Evolutionary conservation across 2,797 vertebrate species (phyloP), one percentile per base, ranked within the genome.

Genomic region (Alauda arvensis): DNA sequence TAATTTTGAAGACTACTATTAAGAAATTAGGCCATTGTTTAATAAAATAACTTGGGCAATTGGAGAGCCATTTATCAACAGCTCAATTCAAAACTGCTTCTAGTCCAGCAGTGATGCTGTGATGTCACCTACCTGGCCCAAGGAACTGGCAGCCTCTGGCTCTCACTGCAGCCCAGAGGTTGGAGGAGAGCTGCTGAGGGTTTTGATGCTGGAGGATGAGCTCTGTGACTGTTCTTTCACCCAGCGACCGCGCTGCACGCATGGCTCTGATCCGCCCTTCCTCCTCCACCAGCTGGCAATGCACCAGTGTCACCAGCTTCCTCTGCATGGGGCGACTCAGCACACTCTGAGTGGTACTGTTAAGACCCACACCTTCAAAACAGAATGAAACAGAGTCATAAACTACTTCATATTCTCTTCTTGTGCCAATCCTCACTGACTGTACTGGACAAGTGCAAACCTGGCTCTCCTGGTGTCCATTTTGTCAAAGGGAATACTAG

Each of bases 131-230:
- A 99, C 99, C 99, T 96, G 99, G 99, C 78, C 99, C 99, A 26
- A 99, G 98, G 94, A 99, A 99, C 96, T 99, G 99, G 96, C 99
- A 99, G 34, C 99, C 99, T 49, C 99, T 97, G 61, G 99, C 99
- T 86, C 99, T 98, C 56, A 99, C 99, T 14, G 99, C 99, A 31
- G 99, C 99, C 99, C 99, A 99, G 69, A 99, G 98, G 91, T 99
- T 99, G 74, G 99, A 99, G 42, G 99, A 99, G 65, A 99, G 98
- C 85, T 99, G 99, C 94, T 99, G 99, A 53, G 99, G 99, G 87
- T 99, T 99, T 95, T 99, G 99, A 92, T 99, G 99, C 95, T 99
- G 99, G 69, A 99, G 97, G 95, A 99, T 99, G 94, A 99, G 99
- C 83, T 99, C 99, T 6, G 99, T 99, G 93, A 99, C 99, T 5